These are phyloP conservation scores for Cyprinodon tularosa DNA, from an alignment of 2,113 vertebrate genomes.

Conservation along the genomic window DNA sequence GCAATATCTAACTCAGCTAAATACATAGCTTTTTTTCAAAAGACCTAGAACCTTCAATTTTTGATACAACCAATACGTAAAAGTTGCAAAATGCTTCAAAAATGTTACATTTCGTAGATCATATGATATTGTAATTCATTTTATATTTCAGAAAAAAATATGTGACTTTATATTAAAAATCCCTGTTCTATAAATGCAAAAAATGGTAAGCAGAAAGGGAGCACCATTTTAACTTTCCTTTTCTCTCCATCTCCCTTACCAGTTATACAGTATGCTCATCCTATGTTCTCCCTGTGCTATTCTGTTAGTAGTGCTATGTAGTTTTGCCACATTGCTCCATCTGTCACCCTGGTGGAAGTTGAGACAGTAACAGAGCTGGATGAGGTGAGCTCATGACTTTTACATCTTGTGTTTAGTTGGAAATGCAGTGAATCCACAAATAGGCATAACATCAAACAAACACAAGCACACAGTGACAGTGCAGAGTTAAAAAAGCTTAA, in stretches of 20 bases:
- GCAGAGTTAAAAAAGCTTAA: neutral
- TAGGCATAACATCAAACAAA: slow-evolving; percentile 1
- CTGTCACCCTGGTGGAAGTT: slow-evolving; percentile 43
- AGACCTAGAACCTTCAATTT: neutral
- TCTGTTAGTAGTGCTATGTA: slow-evolving; percentile 20
- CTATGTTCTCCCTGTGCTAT: neutral
- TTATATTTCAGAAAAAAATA: neutral
- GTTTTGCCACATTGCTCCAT: slow-evolving; percentile 26
- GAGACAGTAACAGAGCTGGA: slow-evolving; percentile 30
- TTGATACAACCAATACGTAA: neutral
- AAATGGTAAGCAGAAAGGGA: neutral
- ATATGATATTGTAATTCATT: neutral
- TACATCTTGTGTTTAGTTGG: slow-evolving; percentile 34
- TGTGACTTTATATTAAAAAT: neutral
- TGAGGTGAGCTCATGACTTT: slow-evolving; percentile 25
- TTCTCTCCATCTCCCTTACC: neutral
- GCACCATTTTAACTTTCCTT: neutral
- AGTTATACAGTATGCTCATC: slow-evolving; percentile 5
- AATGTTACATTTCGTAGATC: neutral
- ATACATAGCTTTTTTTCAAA: neutral
- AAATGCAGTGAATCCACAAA: slow-evolving; percentile 33
- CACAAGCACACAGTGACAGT: slow-evolving; percentile 6
- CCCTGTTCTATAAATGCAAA: neutral
- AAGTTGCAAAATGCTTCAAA: neutral
- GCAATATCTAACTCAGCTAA: neutral